Base-by-base conservation (phyloP, 1,140 invertebrate species). In the Bacillus rossius region DNA sequence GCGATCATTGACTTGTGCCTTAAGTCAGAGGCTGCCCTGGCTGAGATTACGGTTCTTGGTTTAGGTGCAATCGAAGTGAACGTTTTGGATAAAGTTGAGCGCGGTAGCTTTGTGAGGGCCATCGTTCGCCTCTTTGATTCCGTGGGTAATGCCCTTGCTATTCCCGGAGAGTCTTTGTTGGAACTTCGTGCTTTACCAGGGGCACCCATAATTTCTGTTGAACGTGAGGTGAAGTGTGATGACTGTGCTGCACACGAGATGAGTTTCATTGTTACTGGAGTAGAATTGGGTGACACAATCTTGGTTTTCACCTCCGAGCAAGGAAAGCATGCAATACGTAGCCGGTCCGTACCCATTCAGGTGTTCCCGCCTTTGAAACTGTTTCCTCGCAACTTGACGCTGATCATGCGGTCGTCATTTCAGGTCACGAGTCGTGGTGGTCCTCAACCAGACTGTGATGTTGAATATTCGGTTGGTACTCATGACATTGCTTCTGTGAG, bases 1-100 rank as follows among this genome's bases (percentile, higher is more conserved):
- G 79, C 79, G 13, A 68, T 91, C 0, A 75, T 79, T 54, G 91
- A 93, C 74, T 75, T 88, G 10, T 93, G 91, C 69, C 71, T 92
- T 23, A 71, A 77, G 17, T 80, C 79, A 0, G 73, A 78, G 25
- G 77, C 82, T 0, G 77, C 80, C 0, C 70, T 78, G 51, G 73
- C 80, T 19, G 71, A 72, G 14, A 78, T 87, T 5, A 79, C 82
- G 57, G 79, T 87, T 8, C 78, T 89, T 49, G 84, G 87, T 29
- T 79, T 91, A 19, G 81, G 82, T 8, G 75, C 75, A 22, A 83
- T 92, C 14, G 71, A 81, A 57, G 77, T 89, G 0, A 76, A 82
- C 13, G 80, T 83, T 41, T 66, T 83, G 10, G 85, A 89, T 65
- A 88, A 89, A 70, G 83, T 91, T n/a, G 81, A 85, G 64, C 77